phyloP scores from a whole-genome alignment of 2,888 invertebrate genomes.

The Tribolium freemani region DNA sequence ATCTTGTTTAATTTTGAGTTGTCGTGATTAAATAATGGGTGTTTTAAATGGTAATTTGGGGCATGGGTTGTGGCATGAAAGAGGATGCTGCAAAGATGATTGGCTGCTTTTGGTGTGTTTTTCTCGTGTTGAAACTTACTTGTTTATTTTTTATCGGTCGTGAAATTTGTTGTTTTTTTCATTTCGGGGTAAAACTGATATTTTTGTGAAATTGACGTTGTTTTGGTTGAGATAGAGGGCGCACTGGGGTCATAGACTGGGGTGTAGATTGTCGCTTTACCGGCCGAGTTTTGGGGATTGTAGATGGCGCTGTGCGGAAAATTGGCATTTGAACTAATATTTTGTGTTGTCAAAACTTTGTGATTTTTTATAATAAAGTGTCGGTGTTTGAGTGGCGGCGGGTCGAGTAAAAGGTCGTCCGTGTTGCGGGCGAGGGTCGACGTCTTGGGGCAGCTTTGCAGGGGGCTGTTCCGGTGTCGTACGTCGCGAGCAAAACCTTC shows the following conservation, averaged over 20 bases:
- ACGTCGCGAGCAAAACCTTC: slow-evolving; percentile 29
- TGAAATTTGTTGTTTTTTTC: background rate
- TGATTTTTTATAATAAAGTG: slow-evolving; percentile 61
- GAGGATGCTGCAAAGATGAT: background rate
- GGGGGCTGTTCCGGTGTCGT: slow-evolving; percentile 6
- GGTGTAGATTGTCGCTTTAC: slow-evolving; percentile 2
- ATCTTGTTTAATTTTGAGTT: background rate
- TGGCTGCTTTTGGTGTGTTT: background rate
- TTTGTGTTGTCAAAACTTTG: slow-evolving; percentile 67
- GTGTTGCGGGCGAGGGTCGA: slow-evolving; percentile 5
- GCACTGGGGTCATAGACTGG: background rate
- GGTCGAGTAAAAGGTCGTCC: slow-evolving; percentile 6
- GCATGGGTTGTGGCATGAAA: background rate
- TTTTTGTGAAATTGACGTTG: slow-evolving; percentile 18
- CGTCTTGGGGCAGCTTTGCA: slow-evolving; percentile 7
- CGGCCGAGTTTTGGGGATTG: background rate
- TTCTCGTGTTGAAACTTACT: background rate
- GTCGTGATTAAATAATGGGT: background rate
- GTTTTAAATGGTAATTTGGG: background rate
- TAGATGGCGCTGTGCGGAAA: slow-evolving; percentile 58
- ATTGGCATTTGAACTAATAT: slow-evolving; percentile 65
- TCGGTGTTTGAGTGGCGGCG: slow-evolving; percentile 6
- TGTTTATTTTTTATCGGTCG: slow-evolving; percentile 1
- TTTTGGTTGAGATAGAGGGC: slow-evolving; percentile 26
- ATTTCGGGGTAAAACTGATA: slow-evolving; percentile 4